Evolutionary conservation across 2,797 vertebrate genomes (phyloP).

Genomic region (Limnodromus scolopaceus): DNA sequence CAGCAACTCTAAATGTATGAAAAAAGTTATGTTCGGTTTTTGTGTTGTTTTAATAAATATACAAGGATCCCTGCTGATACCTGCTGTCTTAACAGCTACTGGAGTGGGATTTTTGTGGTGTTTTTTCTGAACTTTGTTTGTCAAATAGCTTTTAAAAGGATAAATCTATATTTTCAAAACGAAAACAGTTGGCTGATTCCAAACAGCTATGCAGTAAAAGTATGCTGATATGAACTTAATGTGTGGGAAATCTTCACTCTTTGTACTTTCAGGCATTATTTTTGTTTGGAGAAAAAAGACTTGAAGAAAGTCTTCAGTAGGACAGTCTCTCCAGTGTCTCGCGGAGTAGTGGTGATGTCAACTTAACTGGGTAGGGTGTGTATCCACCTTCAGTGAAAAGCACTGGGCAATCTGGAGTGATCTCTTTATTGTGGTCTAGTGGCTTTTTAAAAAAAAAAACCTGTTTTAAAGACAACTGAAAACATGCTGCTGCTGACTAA

Average conservation of each 20-base stretch:
- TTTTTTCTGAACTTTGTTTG: not conserved
- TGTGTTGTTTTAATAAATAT: not conserved
- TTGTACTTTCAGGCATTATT: not conserved
- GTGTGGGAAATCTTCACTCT: not conserved
- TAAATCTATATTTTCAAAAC: not conserved
- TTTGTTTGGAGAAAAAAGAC: not conserved
- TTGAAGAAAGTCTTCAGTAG: not conserved
- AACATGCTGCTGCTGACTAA: not conserved
- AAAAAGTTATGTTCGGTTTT: not conserved
- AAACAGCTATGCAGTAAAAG: not conserved
- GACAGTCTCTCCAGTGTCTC: not conserved
- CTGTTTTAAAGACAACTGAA: not conserved
- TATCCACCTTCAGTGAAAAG: not conserved
- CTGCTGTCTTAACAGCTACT: not conserved
- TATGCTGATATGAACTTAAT: not conserved
- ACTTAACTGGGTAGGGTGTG: not conserved
- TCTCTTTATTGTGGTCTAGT: not conserved
- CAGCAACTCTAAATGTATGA: not conserved
- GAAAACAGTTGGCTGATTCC: not conserved
- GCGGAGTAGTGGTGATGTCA: not conserved
- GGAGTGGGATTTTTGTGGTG: not conserved
- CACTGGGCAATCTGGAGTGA: not conserved
- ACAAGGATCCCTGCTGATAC: not conserved
- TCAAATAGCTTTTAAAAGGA: not conserved
- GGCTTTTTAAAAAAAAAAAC: not conserved